Evolutionary conservation across 2,113 vertebrate genomes (phyloP).

Genomic region (Nematolebias whitei): DNA sequence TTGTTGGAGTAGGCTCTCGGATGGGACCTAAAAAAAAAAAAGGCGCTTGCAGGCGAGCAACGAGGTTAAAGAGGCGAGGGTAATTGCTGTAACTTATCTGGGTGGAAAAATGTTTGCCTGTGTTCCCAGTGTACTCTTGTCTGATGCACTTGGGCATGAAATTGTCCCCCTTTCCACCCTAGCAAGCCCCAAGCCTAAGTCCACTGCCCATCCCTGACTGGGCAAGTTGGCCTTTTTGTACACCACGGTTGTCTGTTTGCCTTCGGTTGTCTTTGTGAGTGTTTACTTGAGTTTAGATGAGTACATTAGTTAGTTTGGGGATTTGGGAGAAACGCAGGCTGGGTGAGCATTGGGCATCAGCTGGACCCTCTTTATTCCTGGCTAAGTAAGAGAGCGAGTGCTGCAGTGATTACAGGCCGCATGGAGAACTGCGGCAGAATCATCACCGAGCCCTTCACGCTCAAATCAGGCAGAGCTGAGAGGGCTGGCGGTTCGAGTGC

Average conservation of each 20-base stretch:
- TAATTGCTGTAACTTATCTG: conserved; percentile 77
- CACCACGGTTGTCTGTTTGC: conserved; percentile 32
- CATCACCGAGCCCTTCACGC: conserved; percentile 41
- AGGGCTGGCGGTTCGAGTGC: conserved; percentile 41
- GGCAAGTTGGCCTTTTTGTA: conserved; percentile 36
- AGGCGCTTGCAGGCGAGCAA: conserved; percentile 52
- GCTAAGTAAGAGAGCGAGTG: conserved; percentile 41
- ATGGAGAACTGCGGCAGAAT: conserved; percentile 46
- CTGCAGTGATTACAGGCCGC: conserved; percentile 52
- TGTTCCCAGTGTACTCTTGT: conserved; percentile 63
- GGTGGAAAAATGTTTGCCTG: conserved; percentile 73
- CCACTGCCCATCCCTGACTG: conserved; percentile 36
- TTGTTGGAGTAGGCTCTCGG: conserved; percentile 4
- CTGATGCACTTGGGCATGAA: conserved; percentile 72
- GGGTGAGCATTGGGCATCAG: conserved; percentile 48
- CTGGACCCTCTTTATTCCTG: conserved; percentile 44
- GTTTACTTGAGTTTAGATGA: conserved; percentile 47
- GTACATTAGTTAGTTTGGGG: conserved; percentile 14
- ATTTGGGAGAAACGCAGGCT: neutral
- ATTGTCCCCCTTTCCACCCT: conserved; percentile 69
- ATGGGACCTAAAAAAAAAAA: conserved; percentile 43
- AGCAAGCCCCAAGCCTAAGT: conserved; percentile 46
- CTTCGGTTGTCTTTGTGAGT: conserved; percentile 23
- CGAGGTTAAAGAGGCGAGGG: conserved; percentile 70
- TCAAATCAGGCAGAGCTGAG: conserved; percentile 32